Conservation (phyloP, 30 jellyfish, hydroid and myxozoan genomes). For the Aurelia aurita region DNA sequence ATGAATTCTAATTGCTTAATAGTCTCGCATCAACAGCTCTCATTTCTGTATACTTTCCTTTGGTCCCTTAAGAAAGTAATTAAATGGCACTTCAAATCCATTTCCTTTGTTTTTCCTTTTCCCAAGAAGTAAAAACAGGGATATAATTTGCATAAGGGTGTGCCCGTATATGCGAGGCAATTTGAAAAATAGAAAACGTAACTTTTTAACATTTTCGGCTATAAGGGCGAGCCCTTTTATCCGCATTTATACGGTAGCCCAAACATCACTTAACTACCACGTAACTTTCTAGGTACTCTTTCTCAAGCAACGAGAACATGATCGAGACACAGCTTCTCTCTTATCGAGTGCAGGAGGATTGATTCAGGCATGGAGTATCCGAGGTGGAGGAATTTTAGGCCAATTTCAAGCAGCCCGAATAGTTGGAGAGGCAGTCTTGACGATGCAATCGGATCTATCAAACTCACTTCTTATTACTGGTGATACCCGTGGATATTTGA, state of each 20-base stretch:
- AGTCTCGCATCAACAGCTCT: too few species aligned
- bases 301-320: slow-evolving; percentile 66
- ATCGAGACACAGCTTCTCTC: slow-evolving; percentile 73
- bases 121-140: too few species aligned
- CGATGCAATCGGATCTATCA: slow-evolving; percentile 71
- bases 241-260: neutral
- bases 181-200: too few species aligned
- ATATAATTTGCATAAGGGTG: too few species aligned
- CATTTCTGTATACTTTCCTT: too few species aligned
- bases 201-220: too few species aligned
- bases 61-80: too few species aligned
- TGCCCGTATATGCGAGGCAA: too few species aligned
- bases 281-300: slow-evolving; percentile 54
- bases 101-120: too few species aligned
- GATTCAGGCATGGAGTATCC: slow-evolving; percentile 92
- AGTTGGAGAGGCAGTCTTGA: slow-evolving; percentile 77
- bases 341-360: slow-evolving; percentile 77
- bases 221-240: too few species aligned
- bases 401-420: slow-evolving; percentile 74
- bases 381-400: slow-evolving; percentile 80
- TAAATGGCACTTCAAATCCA: too few species aligned
- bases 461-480: slow-evolving; percentile 81
- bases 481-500: slow-evolving; percentile 81
- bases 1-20: too few species aligned
- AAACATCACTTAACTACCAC: neutral